Evolutionary conservation across 2,113 vertebrate genomes (phyloP), one percentile per base, ranked within the genome.

Genomic region (Addax nasomaculatus): DNA sequence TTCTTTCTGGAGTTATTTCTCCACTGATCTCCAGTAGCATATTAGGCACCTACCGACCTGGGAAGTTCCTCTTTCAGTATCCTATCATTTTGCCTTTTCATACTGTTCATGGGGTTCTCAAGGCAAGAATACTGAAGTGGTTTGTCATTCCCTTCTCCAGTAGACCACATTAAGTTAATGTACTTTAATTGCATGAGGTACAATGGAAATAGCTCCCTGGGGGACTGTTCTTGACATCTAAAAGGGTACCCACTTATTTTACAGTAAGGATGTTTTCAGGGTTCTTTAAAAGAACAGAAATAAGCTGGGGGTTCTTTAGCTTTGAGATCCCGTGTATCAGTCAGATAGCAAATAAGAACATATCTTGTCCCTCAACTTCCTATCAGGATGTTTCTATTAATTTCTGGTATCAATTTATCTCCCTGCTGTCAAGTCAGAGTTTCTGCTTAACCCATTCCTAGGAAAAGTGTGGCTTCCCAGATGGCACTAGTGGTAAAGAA

Each of bases 151-250:
- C 60, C 6, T 62, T 62, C 60, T 7, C 60, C 29, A 33, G 60
- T 62, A 29, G 29, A 30, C 60, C 60, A 30, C 60, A 30, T 62
- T 60, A 33, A 62, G 14, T 62, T 70, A 70, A 89, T 98, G 88
- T 39, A 92, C 85, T 94, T 96, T 88, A 94, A 92, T 96, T 98
- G 70, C 57, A 47, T 94, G 92, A 96, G 67, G 67, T 95, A 76
- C 95, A 96, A 51, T 93, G 96, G 85, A 97, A 97, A 97, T 96
- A 96, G 62, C 70, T 94, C 95, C 90, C 93, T 76, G 62, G 96
- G 90, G 84, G 76, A 27, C 70, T 43, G 70, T n/a, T 95, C 25
- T 88, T 94, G 29, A 93, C 21, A 80, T 93, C 39, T 76, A 62
- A 86, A 95, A 87, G 36, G 12, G 1, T 89, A 60, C 89, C 91